Base-by-base conservation (phyloP, 1,140 invertebrate species). In the Wasmannia auropunctata region DNA sequence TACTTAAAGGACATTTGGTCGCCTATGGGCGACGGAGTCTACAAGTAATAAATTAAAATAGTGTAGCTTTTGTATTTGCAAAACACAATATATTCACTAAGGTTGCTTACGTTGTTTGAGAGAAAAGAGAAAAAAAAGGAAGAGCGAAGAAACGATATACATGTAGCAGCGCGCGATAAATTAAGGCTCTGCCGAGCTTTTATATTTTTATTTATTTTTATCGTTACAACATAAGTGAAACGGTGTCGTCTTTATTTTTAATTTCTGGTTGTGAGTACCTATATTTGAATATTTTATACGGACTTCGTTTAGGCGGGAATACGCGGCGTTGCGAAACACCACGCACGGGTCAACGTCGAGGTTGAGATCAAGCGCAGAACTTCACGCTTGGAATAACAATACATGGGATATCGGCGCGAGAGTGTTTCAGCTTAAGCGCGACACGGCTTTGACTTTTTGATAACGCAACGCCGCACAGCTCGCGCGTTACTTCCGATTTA, bases 161-260 rank as follows among this genome's bases (percentile, higher is more conserved):
- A n/a, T n/a, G n/a, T n/a, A n/a, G n/a, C 5, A 46, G 16, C 22
- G 16, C 58, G 46, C 25, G 58, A 31, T 43, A 76, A 46, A n/a
- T n/a, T n/a, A n/a, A 74, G 63, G 63, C 70, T 25, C 75, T 54
- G 46, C 25, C 19, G 46, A 75, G 60, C 31, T 70, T 85, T 54
- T 89, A 40, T 87, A 90, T 76, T 83, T 87, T 90, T 86, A 90
- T 88, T 90, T 90, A 89, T 90, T 90, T 87, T 80, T 69, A 70
- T 62, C 65, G 65, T 76, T 31, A 79, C 28, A 56, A 77, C n/a
- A 72, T 84, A 86, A 60, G 56, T 14, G 28, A 79, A 85, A 51
- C 19, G 85, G 80, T 89, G 75, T n/a, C 31, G 60, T 84, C 76
- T 75, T 86, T 74, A 88, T 80, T 86, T 90, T 84, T 74, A 87